Conservation (phyloP, 2,113 vertebrate genomes). For the Himantopus leucocephalus region DNA sequence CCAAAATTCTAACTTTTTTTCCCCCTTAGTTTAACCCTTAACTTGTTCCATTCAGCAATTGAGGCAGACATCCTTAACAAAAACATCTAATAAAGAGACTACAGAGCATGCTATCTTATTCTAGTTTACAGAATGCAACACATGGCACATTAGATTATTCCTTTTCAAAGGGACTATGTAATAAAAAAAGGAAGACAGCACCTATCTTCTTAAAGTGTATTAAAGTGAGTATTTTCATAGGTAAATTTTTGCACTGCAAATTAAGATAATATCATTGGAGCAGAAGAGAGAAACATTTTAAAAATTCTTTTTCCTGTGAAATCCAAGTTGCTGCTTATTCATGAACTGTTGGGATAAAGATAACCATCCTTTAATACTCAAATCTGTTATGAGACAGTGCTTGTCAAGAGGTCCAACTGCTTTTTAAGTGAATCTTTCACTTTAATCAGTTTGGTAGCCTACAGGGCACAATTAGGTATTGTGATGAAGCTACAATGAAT, state of each 20-base stretch:
- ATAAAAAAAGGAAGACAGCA: background rate
- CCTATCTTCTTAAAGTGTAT: background rate
- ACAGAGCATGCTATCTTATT: conserved; percentile 40
- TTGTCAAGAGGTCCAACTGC: background rate
- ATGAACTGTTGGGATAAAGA: background rate
- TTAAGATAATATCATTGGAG: background rate
- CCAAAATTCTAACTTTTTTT: background rate
- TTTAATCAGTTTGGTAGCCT: conserved; percentile 7
- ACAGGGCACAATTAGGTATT: background rate
- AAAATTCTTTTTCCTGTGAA: background rate
- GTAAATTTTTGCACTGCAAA: background rate
- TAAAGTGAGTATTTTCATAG: background rate
- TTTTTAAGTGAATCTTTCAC: background rate
- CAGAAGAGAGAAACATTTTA: background rate
- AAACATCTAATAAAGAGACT: conserved; percentile 12
- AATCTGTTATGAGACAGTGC: background rate
- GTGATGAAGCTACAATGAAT: background rate
- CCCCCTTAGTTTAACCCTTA: background rate
- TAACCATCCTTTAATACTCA: background rate
- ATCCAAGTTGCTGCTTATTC: background rate
- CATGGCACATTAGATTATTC: background rate
- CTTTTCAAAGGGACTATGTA: background rate
- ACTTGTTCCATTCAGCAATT: background rate
- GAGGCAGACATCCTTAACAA: background rate
- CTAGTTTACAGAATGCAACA: background rate